phyloP scores from a whole-genome alignment of 2,797 vertebrate species.

The Botia almorhae region DNA sequence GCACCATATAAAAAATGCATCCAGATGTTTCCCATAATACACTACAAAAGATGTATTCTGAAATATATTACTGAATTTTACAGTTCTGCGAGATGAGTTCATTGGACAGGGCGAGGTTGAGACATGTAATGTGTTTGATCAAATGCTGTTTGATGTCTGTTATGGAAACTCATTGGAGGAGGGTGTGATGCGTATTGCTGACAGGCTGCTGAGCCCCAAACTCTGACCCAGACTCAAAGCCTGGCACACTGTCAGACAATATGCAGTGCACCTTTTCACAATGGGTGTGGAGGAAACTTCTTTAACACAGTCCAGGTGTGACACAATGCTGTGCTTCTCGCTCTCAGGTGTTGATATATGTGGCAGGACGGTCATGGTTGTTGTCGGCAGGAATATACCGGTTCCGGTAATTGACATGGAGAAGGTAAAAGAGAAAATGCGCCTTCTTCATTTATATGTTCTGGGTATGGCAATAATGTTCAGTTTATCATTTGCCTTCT shows the following conservation, averaged over 20 bases:
- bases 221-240: neutral
- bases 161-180: neutral
- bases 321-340: conserved; percentile 19
- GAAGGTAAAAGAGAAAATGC: conserved; percentile 80
- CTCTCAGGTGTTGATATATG: conserved; percentile 88
- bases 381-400: conserved; percentile 96
- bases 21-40: conserved; percentile 28
- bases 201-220: neutral
- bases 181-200: neutral
- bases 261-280: neutral
- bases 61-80: neutral
- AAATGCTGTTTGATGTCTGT: neutral
- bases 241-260: neutral
- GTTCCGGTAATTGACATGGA: conserved; percentile 93
- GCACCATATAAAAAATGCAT: conserved; percentile 13
- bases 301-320: neutral
- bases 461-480: neutral
- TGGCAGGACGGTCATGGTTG: conserved; percentile 92
- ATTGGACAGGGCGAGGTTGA: conserved; percentile 24
- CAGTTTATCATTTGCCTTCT: neutral
- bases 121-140: neutral
- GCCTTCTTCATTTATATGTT: neutral
- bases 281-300: neutral
- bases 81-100: conserved; percentile 6
- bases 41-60: conserved; percentile 3